phyloP scores from a whole-genome alignment of 23 tunicate species.

The Clavelina lepadiformis region DNA sequence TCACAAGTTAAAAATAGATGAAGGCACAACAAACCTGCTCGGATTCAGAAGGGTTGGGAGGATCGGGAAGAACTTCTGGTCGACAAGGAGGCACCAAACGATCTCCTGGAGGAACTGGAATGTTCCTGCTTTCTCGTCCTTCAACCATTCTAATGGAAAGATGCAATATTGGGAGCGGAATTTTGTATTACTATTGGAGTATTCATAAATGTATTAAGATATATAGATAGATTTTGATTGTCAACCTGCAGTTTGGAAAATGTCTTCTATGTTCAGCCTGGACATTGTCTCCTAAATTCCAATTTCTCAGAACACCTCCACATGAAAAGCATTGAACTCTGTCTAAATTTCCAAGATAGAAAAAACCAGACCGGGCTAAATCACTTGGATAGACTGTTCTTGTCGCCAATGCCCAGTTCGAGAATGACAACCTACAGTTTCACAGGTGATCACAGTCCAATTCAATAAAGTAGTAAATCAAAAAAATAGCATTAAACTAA shows the following conservation, averaged over 20 bases:
- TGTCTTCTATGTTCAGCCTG: slow-evolving; percentile 42
- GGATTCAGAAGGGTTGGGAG: slow-evolving; percentile 36
- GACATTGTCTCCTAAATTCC: slow-evolving; percentile 53
- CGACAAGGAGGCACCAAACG: slow-evolving; percentile 25
- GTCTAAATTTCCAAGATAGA: no score
- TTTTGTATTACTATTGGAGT: no score
- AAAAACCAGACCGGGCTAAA: no score
- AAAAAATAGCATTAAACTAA: no score
- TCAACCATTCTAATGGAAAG: slow-evolving; percentile 20
- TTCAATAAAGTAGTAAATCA: no score
- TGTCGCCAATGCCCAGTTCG: slow-evolving; percentile 27
- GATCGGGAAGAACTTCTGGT: slow-evolving; percentile 25
- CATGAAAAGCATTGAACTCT: no score
- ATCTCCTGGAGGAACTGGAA: slow-evolving; percentile 24
- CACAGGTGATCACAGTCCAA: no score
- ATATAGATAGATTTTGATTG: no score
- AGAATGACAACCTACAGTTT: slow-evolving; percentile 20
- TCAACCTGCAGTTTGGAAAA: slow-evolving; percentile 57
- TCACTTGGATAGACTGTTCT: no score
- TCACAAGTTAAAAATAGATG: no score
- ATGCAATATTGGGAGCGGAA: no score
- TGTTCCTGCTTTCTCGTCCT: slow-evolving; percentile 18
- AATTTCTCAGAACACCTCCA: slow-evolving; percentile 64
- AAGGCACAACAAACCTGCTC: slow-evolving; percentile 26
- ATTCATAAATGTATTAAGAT: no score